Conservation (phyloP, 2,888 invertebrate genomes). For the Chamaedrilus cognettii region DNA sequence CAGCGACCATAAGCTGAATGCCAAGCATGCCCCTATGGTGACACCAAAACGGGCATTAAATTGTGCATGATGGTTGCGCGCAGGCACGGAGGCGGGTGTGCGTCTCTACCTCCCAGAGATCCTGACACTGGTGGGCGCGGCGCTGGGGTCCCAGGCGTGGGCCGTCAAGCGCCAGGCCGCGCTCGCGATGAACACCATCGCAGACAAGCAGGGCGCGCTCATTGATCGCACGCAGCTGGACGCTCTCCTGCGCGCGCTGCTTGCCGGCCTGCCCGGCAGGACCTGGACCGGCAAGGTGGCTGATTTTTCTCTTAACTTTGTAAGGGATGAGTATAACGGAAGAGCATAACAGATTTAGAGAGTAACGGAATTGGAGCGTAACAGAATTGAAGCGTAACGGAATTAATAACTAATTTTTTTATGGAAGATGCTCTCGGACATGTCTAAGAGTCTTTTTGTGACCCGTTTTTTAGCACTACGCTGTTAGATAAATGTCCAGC, state of each 20-base stretch:
- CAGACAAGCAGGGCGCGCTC: constrained; percentile 69
- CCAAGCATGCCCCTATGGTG: too few relatives aligned
- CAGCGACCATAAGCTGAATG: too few relatives aligned
- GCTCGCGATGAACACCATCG: constrained; percentile 78
- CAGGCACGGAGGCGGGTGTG: constrained; percentile 73
- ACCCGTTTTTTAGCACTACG: too few relatives aligned
- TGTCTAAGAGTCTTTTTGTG: too few relatives aligned
- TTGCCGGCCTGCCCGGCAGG: constrained; percentile 76
- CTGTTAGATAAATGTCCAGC: too few relatives aligned
- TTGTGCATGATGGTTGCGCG: too few relatives aligned
- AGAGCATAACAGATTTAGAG: neutral
- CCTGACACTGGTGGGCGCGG: constrained; percentile 70
- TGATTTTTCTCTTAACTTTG: too few relatives aligned
- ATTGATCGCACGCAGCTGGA: constrained; percentile 65
- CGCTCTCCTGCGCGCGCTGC: constrained; percentile 69
- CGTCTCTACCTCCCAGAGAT: constrained; percentile 75
- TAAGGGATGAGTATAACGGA: neutral
- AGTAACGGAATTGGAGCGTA: too few relatives aligned
- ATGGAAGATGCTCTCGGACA: too few relatives aligned
- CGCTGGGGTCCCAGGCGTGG: constrained; percentile 84
- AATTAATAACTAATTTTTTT: too few relatives aligned
- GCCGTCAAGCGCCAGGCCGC: constrained; percentile 85
- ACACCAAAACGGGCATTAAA: too few relatives aligned
- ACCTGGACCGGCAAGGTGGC: constrained; percentile 85
- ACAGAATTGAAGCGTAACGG: too few relatives aligned